Evolutionary conservation across 2,888 invertebrate species (phyloP), one percentile per base, ranked within the genome.

Genomic region (Eupithecia subumbrata): DNA sequence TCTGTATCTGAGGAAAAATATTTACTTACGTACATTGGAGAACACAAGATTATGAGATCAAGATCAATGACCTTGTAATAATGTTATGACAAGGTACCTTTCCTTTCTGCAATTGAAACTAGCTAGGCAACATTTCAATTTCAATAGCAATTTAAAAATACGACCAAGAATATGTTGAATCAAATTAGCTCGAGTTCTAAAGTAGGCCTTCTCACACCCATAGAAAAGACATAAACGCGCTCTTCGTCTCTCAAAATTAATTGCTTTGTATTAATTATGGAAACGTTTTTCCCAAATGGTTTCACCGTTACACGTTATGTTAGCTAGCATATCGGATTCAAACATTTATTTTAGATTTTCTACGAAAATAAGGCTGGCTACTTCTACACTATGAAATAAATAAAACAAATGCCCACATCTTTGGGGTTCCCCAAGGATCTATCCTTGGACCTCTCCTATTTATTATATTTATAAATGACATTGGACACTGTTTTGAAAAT

Each of bases 21-120:
- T 30, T 7, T 67, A n/a, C 40, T 9, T 67, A 34, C 37, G 5
- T 7, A 66, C 7, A 72, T 73, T 48, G 12, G 25, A 45, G 60
- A 71, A 30, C 22, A 64, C 22, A 48, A 73, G 77, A 75, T 78
- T 56, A 78, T 56, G 73, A 76, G 74, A 79, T 78, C 76, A 76
- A 79, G 74, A 79, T 75, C 77, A 68, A 67, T 76, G 72, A 75
- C 80, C 80, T 82, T 76, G 81, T 76, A 77, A 73, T 75, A 76
- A 64, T 75, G 73, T 77, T 77, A 69, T 77, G 75, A 75, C 75
- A 75, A 63, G 11, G 52, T 40, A 80, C 78, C 77, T 82, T 81
- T 75, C 77, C 69, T 76, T 81, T 81, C 79, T 79, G 73, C 78
- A 76, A 72, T 76, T 73, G 52, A 71, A 74, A 78, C 76, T 75